Evolutionary conservation across 2,797 vertebrate species (phyloP), one percentile per base, ranked within the genome.

Genomic region (Lagorchestes hirsutus): DNA sequence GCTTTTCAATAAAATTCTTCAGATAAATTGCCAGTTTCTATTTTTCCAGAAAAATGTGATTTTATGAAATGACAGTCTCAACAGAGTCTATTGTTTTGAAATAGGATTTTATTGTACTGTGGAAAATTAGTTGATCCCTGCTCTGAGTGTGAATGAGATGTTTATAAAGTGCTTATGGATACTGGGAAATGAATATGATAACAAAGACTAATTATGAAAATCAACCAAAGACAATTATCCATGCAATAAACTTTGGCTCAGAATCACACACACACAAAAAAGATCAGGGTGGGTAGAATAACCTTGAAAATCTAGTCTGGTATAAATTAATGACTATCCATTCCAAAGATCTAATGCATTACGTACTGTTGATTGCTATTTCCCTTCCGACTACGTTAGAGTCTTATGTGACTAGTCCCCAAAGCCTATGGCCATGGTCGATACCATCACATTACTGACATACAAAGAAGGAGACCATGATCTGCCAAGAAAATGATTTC

Each of bases 241-340:
- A 93, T 87, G 93, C 55, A 92, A 95, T 50, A 94, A 97, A 94
- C 57, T 98, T 52, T 97, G 96, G 95, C 96, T 97, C 82, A 14
- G 27, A 92, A 97, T 97, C 95, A 98, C 92, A 98, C 52, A 52
- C 52, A 52, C 52, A 52, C 52, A n/a, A 22, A 56, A 56, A 27
- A 57, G 57, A 93, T 62, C 16, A 97, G 96, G 96, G 92, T 91
- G 91, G 93, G 92, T 91, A 94, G 52, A 92, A 93, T 59, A 95
- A 97, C 96, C 97, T 96, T 97, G 97, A 97, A 92, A 59, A 95
- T 93, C 92, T 92, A 90, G 92, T 98, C 97, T 98, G 98, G 96
- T 97, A 94, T 97, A 98, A 98, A 98, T 98, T 97, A 98, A 94
- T 96, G 96, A 92, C 93, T 95, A 93, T 96, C 94, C 97, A 97